These are phyloP conservation scores for Autographa pulchrina DNA, from an alignment of 2,888 invertebrate genomes.

Conservation along the genomic window DNA sequence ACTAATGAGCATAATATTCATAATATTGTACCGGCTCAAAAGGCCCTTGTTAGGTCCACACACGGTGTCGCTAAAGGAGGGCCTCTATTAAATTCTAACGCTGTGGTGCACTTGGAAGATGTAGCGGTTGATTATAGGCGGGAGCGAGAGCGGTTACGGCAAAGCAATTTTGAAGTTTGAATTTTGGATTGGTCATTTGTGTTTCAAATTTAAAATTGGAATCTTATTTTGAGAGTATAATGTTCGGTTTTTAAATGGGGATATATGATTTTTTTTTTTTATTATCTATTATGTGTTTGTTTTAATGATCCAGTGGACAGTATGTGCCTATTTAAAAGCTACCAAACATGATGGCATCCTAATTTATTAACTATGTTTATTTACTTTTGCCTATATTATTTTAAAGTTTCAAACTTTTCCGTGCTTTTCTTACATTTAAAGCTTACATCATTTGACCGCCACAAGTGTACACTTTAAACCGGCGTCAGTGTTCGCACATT, in stretches of 20 bases:
- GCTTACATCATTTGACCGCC: slow-evolving; percentile 34
- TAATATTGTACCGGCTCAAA: slow-evolving; percentile 82
- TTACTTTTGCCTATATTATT: too few relatives aligned
- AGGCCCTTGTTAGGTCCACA: slow-evolving; percentile 84
- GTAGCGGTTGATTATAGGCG: slow-evolving; percentile 47
- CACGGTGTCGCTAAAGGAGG: slow-evolving; percentile 80
- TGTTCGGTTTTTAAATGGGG: neutral
- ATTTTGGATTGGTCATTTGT: too few relatives aligned
- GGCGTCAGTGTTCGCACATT: slow-evolving; percentile 65
- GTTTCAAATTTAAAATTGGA: too few relatives aligned
- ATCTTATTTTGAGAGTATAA: neutral
- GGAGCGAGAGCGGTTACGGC: slow-evolving; percentile 46
- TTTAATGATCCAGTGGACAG: too few relatives aligned
- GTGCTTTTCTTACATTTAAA: neutral
- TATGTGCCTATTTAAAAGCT: too few relatives aligned
- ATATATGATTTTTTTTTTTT: too few relatives aligned
- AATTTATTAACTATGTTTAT: too few relatives aligned
- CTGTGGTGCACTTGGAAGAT: slow-evolving; percentile 66
- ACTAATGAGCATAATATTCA: slow-evolving; percentile 88
- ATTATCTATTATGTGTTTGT: too few relatives aligned
- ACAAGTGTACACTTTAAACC: slow-evolving; percentile 51
- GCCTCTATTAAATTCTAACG: slow-evolving; percentile 87
- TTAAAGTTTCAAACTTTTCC: too few relatives aligned
- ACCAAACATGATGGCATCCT: too few relatives aligned
- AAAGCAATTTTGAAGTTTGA: neutral